Evolutionary conservation across 1,140 invertebrate species (phyloP), one percentile per base, ranked within the genome.

Genomic region (Lamellibrachia luymesi): DNA sequence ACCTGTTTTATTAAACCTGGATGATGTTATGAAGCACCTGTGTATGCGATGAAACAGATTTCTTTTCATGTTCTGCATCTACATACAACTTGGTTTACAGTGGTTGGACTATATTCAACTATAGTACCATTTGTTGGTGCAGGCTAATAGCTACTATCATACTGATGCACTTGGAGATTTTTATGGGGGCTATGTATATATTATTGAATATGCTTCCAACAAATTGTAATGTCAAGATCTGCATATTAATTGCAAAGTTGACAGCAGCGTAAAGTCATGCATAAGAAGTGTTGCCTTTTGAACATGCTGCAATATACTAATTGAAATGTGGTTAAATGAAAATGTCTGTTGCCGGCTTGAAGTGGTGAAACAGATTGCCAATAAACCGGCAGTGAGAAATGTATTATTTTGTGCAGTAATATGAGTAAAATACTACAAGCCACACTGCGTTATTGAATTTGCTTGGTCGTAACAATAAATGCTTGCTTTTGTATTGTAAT

Each of bases 251-350:
- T 80, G 25, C 64, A 80, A 22, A 80, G 64, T 80, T 10, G 64
- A 38, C 38, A 38, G 38, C 38, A 38, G 38, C 38, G 1, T 38
- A 80, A 80, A 80, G 64, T 80, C 8, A 80, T 17, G 64, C 64
- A 17, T 80, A 80, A 80, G 64, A 80, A 80, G 64, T 80, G 64
- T 80, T 80, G 64, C 64, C 64, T 80, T 80, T 80, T 22, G 64
- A 80, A 4, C 64, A 22, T 80, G 64, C 64, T 80, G 64, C 64
- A 80, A 10, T 80, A 80, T 8, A 80, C 64, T 8, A 22, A 80
- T 80, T 80, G 64, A 80, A 80, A 80, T 80, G 64, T 80, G 64
- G 64, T 80, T 80, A 80, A 80, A 80, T 80, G 64, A 80, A 80
- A 80, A 80, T 80, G 64, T 80, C 7, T 80, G 64, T 80, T 22